Conservation (phyloP, 2,113 vertebrate genomes). For the Gobio gobio region DNA sequence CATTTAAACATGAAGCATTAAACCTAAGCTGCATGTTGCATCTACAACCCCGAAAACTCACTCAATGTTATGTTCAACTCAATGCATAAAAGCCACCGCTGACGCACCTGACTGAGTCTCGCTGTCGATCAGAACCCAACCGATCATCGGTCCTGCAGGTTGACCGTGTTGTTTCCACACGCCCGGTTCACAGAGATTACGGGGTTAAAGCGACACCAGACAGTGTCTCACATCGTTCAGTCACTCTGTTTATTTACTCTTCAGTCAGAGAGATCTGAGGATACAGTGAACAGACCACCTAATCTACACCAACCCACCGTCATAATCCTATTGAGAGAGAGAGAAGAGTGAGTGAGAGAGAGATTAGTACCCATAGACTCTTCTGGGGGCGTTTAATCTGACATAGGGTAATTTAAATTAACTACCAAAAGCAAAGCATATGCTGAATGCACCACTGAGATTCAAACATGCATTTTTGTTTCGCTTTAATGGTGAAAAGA, state of each 20-base stretch:
- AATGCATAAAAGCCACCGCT: no score
- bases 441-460: background rate
- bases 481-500: background rate
- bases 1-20: no score
- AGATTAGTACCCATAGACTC: background rate
- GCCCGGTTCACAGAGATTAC: background rate
- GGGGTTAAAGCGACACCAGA: background rate
- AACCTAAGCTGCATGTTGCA: no score
- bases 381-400: background rate
- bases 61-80: no score
- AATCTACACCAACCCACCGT: background rate
- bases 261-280: background rate
- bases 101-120: background rate
- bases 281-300: background rate
- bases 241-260: background rate
- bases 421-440: background rate
- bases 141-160: background rate
- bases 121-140: background rate
- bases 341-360: background rate
- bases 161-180: background rate
- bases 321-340: conserved; percentile 4
- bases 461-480: background rate
- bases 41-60: no score
- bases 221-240: background rate
- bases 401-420: background rate